These are phyloP conservation scores for Bucorvus abyssinicus DNA, from an alignment of 2,797 vertebrate genomes.

Conservation along the genomic window DNA sequence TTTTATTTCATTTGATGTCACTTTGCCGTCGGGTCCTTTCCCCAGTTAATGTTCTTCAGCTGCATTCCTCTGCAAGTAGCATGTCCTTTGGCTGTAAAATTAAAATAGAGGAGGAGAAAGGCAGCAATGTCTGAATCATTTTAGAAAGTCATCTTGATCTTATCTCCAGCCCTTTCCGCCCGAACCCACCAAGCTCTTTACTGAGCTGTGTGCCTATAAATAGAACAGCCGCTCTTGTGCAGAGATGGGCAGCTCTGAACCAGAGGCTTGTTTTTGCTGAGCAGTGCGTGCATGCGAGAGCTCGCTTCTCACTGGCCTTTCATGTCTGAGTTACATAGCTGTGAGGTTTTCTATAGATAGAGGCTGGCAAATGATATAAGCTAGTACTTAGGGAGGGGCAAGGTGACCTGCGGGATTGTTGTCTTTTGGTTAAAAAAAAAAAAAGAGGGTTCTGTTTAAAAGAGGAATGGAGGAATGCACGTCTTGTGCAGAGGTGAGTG, in stretches of 20 bases:
- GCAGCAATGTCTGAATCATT: conserved; percentile 52
- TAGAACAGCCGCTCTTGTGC: conserved; percentile 64
- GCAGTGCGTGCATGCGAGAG: not conserved
- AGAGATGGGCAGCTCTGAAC: conserved; percentile 61
- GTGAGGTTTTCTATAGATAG: conserved; percentile 26
- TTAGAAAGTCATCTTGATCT: conserved; percentile 74
- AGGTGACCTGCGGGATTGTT: conserved; percentile 5
- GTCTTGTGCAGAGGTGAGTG: conserved; percentile 59
- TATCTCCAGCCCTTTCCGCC: conserved; percentile 72
- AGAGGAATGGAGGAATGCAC: conserved; percentile 29
- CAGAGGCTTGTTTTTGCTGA: conserved; percentile 51
- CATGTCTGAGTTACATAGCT: conserved; percentile 1
- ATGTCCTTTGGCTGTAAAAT: conserved; percentile 23
- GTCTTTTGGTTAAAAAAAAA: not conserved
- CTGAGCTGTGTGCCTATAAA: conserved; percentile 75
- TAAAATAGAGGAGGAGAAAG: conserved; percentile 50
- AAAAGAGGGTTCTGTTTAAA: not conserved
- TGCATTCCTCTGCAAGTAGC: not conserved
- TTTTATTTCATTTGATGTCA: not conserved
- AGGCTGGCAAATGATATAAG: not conserved
- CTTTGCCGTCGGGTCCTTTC: not conserved
- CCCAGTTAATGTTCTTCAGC: not conserved
- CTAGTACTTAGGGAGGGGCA: not conserved
- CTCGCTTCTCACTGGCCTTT: conserved; percentile 48
- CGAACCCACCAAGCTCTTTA: conserved; percentile 70